Conservation (phyloP, 2,113 vertebrate species). For the Lichenostomus cassidix region DNA sequence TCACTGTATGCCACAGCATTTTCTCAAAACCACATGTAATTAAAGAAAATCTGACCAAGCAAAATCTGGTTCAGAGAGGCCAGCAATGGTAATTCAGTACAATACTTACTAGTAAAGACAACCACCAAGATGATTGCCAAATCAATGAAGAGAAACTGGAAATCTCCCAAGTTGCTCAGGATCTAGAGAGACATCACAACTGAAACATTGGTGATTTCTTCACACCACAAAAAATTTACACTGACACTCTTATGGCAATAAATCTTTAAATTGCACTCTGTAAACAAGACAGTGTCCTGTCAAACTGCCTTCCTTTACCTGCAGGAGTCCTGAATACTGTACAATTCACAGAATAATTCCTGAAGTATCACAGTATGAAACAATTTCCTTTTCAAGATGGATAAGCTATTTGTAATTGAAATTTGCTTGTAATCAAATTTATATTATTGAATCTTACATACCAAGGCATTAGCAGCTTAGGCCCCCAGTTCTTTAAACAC, state of each 20-base stretch:
- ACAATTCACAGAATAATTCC: background rate
- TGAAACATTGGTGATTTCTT: background rate
- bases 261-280: background rate
- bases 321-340: background rate
- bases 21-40: background rate
- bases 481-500: background rate
- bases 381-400: background rate
- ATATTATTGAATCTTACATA: background rate
- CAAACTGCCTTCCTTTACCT: background rate
- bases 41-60: background rate
- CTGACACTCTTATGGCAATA: fast-evolving
- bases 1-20: background rate
- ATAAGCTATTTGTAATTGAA: background rate
- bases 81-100: background rate
- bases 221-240: background rate
- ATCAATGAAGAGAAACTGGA: constrained; percentile 98
- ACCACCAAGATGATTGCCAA: constrained; percentile 94
- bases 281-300: background rate
- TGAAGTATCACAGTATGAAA: background rate
- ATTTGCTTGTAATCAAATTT: background rate
- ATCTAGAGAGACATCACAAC: constrained; percentile 76
- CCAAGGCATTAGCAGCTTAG: background rate
- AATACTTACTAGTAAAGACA: constrained; percentile 96
- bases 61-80: background rate
- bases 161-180: constrained; percentile 93